Conservation (phyloP, 2,113 vertebrate species). For the Butorides virescens region DNA sequence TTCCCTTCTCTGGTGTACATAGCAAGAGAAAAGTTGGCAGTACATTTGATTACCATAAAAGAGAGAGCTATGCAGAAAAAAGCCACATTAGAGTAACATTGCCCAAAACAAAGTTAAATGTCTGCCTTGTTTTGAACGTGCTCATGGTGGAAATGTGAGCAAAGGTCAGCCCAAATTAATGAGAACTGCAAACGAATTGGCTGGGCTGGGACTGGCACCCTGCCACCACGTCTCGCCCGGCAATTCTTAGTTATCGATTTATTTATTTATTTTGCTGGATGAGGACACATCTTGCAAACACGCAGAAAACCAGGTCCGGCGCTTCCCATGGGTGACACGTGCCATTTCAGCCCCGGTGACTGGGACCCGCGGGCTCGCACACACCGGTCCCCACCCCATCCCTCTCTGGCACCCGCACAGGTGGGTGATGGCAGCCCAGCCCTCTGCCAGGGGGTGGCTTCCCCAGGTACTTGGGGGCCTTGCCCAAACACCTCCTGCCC, state of each 20-base stretch:
- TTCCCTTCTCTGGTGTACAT: slow-evolving; percentile 77
- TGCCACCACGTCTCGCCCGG: slow-evolving; percentile 3
- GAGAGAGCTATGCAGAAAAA: slow-evolving; percentile 73
- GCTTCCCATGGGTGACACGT: not conserved
- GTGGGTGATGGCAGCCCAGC: not conserved
- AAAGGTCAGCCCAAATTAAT: slow-evolving; percentile 65
- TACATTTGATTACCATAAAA: slow-evolving; percentile 81
- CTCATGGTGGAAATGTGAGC: slow-evolving; percentile 56
- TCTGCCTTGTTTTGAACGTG: slow-evolving; percentile 68
- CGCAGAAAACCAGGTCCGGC: not conserved
- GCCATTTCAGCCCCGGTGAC: rapidly evolving
- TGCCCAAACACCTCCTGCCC: not conserved
- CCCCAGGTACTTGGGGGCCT: too few species aligned
- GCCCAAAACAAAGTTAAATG: slow-evolving; percentile 76
- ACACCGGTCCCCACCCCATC: too few species aligned
- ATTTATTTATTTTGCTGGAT: slow-evolving; percentile 19
- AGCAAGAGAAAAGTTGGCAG: slow-evolving; percentile 78
- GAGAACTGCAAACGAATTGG: slow-evolving; percentile 62
- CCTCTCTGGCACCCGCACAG: not conserved
- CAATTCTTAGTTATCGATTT: slow-evolving; percentile 18
- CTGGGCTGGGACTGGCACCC: slow-evolving; percentile 11
- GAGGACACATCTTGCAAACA: slow-evolving; percentile 34
- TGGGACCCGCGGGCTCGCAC: rapidly evolving
- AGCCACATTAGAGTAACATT: slow-evolving; percentile 71
- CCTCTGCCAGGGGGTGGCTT: not conserved